phyloP scores from a whole-genome alignment of 30 jellyfish, hydroid and myxozoan species.

The Calvadosia cruxmelitensis region DNA sequence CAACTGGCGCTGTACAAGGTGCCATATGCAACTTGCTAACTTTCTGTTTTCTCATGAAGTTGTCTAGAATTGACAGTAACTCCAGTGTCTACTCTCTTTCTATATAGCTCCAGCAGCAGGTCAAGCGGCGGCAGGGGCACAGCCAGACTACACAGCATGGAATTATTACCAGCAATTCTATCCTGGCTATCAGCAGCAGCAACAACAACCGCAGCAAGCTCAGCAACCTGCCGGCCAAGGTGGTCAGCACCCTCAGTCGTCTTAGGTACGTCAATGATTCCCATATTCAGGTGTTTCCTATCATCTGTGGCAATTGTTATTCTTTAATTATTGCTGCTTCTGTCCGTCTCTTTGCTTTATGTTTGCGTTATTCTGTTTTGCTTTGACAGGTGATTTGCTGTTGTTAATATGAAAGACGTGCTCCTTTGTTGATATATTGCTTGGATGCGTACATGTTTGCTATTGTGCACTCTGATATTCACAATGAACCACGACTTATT shows the following conservation, averaged over 20 bases:
- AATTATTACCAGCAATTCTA: conserved; percentile 76
- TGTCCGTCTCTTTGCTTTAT: too few relatives aligned
- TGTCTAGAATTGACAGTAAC: not conserved
- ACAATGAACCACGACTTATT: too few relatives aligned
- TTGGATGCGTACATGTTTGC: too few relatives aligned
- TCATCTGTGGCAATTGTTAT: too few relatives aligned
- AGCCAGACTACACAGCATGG: conserved; percentile 87
- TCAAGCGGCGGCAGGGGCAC: conserved; percentile 48
- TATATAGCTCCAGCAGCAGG: conserved; percentile 23
- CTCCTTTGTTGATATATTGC: too few relatives aligned
- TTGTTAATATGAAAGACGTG: too few relatives aligned
- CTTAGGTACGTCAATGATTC: too few relatives aligned
- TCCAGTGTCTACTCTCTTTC: not conserved
- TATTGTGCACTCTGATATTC: too few relatives aligned
- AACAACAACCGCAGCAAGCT: conserved; percentile 46
- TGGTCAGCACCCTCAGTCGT: not conserved
- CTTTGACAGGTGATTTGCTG: too few relatives aligned
- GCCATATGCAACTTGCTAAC: not conserved
- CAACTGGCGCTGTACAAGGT: not conserved
- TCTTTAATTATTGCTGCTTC: too few relatives aligned
- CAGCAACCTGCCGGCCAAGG: conserved; percentile 7
- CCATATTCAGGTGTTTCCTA: too few relatives aligned
- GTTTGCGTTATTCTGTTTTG: too few relatives aligned
- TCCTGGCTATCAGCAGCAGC: conserved; percentile 22
- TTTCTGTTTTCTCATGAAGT: not conserved